Base-by-base conservation (phyloP, 2,797 vertebrate species). In the Tarsius wallacei region DNA sequence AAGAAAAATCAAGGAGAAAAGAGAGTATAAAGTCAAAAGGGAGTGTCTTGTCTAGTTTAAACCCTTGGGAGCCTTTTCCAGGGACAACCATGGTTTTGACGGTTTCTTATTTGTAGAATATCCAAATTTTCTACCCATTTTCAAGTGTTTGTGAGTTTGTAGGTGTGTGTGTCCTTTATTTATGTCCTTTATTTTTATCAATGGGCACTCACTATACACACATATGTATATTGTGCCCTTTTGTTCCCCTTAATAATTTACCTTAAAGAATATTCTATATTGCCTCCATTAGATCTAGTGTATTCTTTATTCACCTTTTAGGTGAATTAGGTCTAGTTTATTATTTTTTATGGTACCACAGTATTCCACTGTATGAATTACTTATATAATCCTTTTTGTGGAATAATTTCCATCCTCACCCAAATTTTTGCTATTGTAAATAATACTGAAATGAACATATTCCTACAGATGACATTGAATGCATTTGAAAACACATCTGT, bases 381-480 rank as follows among this genome's bases (percentile, higher is more conserved):
- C 49, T 90, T 83, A 31, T 66, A 53, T 51, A 53, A 26, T 74
- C 21, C 47, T 89, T 85, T 36, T 76, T 92, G 4, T 53, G 87
- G 21, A 21, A 17, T 83, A 78, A 66, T 1, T 17, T 86, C 19
- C 57, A 47, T 70, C 22, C 53, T n/a, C 31, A 14, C 14, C 24
- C 21, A 49, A 83, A 36, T 63, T 87, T 94, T 91, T 93, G 12
- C 28, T 90, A 15, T 57, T 78, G 47, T 47, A 53, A 89, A 92
- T 5, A 94, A 21, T 77, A 68, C 36, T 73, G 1, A 19, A 71
- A 2, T 47, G 63, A 82, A 28, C 14, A 16, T 74, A 73, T 24
- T 66, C 80, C 63, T 19, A 64, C 31, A 64, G 64, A 42, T 47
- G 49, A 4, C 66, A 28, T 31, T 66, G 61, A 31, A 66, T 49